These are phyloP conservation scores for Babylonia areolata DNA, from an alignment of 1,140 invertebrate species.

Conservation along the genomic window DNA sequence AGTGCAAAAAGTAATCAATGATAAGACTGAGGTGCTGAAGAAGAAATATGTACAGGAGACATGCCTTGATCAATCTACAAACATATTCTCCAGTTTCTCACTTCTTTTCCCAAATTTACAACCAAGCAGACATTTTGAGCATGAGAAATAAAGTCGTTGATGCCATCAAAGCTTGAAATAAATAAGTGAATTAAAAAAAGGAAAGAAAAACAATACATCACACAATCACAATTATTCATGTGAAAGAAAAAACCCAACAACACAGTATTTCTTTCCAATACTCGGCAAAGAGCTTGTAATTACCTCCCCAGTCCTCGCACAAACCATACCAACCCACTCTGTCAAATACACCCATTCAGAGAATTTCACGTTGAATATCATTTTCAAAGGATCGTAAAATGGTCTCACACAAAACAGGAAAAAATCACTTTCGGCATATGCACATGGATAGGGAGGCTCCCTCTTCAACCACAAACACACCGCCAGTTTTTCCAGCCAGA, in stretches of 20 bases:
- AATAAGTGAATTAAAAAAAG: not conserved
- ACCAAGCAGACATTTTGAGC: not conserved
- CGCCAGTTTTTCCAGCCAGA: no score
- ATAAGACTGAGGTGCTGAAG: conserved; percentile 1
- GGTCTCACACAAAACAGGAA: no score
- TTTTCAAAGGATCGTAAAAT: not conserved
- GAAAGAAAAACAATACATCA: no score
- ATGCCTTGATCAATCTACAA: not conserved
- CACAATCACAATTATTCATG: no score
- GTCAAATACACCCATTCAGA: not conserved
- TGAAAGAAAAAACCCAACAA: not conserved
- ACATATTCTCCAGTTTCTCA: not conserved
- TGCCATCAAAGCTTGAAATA: not conserved
- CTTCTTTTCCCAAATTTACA: not conserved
- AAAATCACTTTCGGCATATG: no score
- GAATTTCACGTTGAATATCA: not conserved
- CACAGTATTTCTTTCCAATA: no score
- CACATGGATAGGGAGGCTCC: no score
- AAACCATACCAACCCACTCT: no score
- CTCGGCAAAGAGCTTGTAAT: no score
- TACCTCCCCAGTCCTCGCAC: no score
- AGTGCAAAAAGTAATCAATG: not conserved
- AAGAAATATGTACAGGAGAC: not conserved
- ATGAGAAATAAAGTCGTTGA: not conserved
- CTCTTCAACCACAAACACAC: not conserved